A percentile compares a stretch with the other conserved stretches of the same genome.
These are phyloP conservation scores for Limonius californicus DNA, from an alignment of 1,140 invertebrate species.

Conservation along the genomic window DNA sequence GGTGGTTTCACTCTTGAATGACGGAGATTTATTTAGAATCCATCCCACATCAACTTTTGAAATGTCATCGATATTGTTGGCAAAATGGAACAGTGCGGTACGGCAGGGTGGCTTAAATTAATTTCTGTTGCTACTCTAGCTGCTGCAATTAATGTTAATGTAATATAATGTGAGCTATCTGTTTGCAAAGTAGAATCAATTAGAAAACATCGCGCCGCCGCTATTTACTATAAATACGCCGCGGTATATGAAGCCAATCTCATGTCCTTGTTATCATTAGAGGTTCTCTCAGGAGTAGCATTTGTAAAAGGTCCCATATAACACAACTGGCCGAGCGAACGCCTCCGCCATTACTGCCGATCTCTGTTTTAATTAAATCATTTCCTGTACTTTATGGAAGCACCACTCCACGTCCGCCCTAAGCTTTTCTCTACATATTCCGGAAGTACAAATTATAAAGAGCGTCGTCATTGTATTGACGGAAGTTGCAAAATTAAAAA, in stretches of 20 bases:
- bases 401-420: conserved; percentile 3
- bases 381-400: conserved; percentile 11
- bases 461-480: not conserved
- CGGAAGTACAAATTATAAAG: conserved; percentile 4
- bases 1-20: no score
- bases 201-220: not conserved
- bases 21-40: no score
- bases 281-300: conserved; percentile 15
- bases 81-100: no score
- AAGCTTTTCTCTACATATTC: conserved; percentile 6
- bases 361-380: conserved; percentile 18
- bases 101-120: no score
- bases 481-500: no score
- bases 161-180: not conserved
- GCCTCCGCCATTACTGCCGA: conserved; percentile 13
- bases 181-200: not conserved
- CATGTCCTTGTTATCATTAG: conserved; percentile 16
- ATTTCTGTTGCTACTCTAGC: no score
- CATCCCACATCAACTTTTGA: no score
- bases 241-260: conserved; percentile 9
- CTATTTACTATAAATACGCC: conserved; percentile 1
- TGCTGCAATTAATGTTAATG: not conserved
- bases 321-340: conserved; percentile 8
- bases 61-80: no score
- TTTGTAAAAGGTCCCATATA: conserved; percentile 13